phyloP scores from a whole-genome alignment of 2,113 vertebrate species.

The Callipepla californica region DNA sequence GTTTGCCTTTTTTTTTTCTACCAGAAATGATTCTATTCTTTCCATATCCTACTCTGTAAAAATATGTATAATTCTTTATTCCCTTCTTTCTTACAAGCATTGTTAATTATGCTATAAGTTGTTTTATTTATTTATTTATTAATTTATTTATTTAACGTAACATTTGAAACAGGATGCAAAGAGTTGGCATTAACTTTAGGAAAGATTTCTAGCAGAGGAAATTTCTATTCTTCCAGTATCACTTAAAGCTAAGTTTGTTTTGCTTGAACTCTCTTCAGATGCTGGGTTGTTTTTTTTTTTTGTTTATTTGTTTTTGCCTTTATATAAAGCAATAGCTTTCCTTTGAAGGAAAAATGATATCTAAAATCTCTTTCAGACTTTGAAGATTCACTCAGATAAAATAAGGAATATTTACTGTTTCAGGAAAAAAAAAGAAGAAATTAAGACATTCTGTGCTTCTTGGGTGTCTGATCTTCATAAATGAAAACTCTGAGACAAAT shows the following conservation, averaged over 20 bases:
- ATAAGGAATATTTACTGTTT: slow-evolving; percentile 32
- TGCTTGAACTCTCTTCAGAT: slow-evolving; percentile 38
- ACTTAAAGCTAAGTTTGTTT: slow-evolving; percentile 54
- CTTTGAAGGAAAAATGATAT: background rate
- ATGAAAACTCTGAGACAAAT: background rate
- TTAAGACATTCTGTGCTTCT: background rate
- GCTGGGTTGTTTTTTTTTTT: background rate
- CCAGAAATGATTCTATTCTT: slow-evolving; percentile 7
- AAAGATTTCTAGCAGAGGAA: slow-evolving; percentile 26
- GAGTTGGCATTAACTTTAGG: slow-evolving; percentile 9
- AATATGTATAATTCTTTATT: background rate
- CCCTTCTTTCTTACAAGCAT: slow-evolving; percentile 14
- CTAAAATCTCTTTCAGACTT: slow-evolving; percentile 11
- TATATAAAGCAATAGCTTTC: slow-evolving; percentile 3
- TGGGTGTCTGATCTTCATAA: slow-evolving; percentile 3
- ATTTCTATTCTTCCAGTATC: slow-evolving; percentile 35
- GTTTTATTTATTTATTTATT: background rate
- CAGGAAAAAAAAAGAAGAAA: background rate
- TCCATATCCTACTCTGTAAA: background rate
- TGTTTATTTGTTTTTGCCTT: background rate
- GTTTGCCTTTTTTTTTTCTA: background rate
- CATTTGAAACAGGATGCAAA: background rate
- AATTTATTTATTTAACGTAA: background rate
- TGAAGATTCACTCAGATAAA: background rate
- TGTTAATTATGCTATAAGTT: slow-evolving; percentile 24